Base-by-base conservation (phyloP, 2,888 invertebrate species). In the Gastrophysa polygoni region DNA sequence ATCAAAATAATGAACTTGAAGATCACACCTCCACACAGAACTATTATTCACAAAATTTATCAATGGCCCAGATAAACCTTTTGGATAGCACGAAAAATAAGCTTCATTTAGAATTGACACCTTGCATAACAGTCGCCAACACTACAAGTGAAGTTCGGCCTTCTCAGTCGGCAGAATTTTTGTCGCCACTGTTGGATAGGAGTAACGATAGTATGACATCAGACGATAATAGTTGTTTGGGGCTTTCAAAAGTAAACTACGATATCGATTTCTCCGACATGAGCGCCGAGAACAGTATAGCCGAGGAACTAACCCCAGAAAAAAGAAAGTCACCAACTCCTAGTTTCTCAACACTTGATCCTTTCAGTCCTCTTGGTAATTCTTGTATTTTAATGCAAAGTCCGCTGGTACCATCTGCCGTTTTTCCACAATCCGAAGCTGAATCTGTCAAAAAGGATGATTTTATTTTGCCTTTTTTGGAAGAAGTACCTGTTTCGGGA, bases 251-350 rank as follows among this genome's bases (percentile, higher is more conserved):
- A 72, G 87, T 91, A 11, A 91, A 91, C 77, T 91, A 91, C 68
- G 91, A 91, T 70, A 90, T 91, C 59, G 91, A 91, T 77, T 82
- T 91, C 61, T 91, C 91, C 2, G 91, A 91, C 78, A 82, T 89
- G 43, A 91, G 90, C 71, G 89, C 86, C 0, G 91, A 91, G 7
- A 90, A 90, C 73, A 90, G 90, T 68, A 82, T 86, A 20, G 87
- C 87, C 0, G 91, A 90, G 29, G 83, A 83, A 64, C 65, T 81
- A 43, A 80, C 81, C 2, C 79, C 80, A 4, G 80, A 80, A 57
- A 79, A 79, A 66, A 55, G 74, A 32, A 75, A 74, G 62, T 75
- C 77, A 1, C 74, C 75, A 6, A 75, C 77, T 0, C 73, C 75
- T 1, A 77, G 74, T 66, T 75, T 75, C 48, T 10, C 83, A 32